Conservation (phyloP, 2,888 invertebrate species). For the Endomychus coccineus region DNA sequence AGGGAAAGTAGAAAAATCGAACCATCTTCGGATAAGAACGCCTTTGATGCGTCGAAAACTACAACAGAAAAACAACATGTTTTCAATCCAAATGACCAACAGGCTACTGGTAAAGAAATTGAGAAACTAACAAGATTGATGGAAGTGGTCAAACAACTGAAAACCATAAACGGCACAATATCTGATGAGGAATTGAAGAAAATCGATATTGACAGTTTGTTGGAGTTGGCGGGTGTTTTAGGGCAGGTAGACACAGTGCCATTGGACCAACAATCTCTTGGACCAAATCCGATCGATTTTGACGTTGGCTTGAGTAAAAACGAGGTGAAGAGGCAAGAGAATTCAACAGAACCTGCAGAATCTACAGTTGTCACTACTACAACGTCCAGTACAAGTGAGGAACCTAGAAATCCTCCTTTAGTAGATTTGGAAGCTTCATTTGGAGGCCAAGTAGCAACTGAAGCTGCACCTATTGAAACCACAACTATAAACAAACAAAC, state of each 20-base stretch:
- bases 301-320: constrained; percentile 40
- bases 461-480: constrained; percentile 51
- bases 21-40: constrained; percentile 20
- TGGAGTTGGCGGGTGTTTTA: constrained; percentile 35
- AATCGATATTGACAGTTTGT: constrained; percentile 38
- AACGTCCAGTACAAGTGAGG: constrained; percentile 24
- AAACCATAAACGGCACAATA: constrained; percentile 40
- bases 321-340: constrained; percentile 8
- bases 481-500: constrained; percentile 62
- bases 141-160: constrained; percentile 44
- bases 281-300: constrained; percentile 42
- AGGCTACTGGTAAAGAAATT: constrained; percentile 45
- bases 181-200: constrained; percentile 42
- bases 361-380: constrained; percentile 17
- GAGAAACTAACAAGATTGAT: constrained; percentile 44
- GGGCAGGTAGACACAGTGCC: constrained; percentile 22
- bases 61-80: constrained; percentile 22
- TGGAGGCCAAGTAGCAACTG: constrained; percentile 55
- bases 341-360: constrained; percentile 15
- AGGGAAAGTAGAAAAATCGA: constrained; percentile 18
- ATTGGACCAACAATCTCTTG: constrained; percentile 32
- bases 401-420: constrained; percentile 46
- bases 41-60: constrained; percentile 14
- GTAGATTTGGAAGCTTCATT: constrained; percentile 71
- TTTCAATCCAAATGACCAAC: constrained; percentile 34